phyloP scores from a whole-genome alignment of 2,113 vertebrate species.

The Gopherus evgoodei region DNA sequence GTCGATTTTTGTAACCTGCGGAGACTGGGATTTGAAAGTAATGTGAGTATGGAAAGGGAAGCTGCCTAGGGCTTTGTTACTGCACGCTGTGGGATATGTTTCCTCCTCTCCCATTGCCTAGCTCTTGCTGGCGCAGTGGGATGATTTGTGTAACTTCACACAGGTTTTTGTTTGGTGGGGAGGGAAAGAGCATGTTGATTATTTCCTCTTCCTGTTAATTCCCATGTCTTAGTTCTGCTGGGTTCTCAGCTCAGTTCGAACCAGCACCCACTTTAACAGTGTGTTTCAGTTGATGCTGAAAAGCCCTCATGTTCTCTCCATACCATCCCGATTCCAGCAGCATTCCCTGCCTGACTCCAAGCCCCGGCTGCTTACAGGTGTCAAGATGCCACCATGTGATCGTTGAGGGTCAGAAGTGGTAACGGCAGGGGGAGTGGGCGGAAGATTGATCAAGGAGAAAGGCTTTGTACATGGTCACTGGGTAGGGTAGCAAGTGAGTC shows the following conservation, averaged over 20 bases:
- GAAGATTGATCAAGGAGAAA: not conserved
- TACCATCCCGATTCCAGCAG: not conserved
- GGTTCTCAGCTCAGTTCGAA: not conserved
- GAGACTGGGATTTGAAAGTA: constrained; percentile 91
- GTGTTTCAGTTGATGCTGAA: not conserved
- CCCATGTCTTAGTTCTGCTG: not conserved
- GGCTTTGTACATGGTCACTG: not conserved
- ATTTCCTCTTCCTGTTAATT: not conserved
- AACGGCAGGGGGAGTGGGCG: not conserved
- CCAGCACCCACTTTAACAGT: not conserved
- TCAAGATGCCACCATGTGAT: not conserved
- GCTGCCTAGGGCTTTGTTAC: constrained; percentile 29
- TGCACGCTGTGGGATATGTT: not conserved
- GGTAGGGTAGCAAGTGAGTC: not conserved
- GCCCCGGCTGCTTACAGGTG: not conserved
- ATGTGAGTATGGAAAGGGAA: constrained; percentile 84
- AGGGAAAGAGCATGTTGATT: not conserved
- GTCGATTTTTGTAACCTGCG: constrained; percentile 90
- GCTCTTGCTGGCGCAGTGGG: not conserved
- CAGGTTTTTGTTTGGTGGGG: not conserved
- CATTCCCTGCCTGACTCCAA: not conserved
- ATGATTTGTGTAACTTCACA: not conserved
- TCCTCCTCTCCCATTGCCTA: not conserved
- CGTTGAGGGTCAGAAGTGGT: not conserved
- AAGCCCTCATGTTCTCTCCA: not conserved